These are phyloP conservation scores for Rhopilema esculentum DNA, from an alignment of 30 jellyfish, hydroid and myxozoan genomes.

Conservation along the genomic window DNA sequence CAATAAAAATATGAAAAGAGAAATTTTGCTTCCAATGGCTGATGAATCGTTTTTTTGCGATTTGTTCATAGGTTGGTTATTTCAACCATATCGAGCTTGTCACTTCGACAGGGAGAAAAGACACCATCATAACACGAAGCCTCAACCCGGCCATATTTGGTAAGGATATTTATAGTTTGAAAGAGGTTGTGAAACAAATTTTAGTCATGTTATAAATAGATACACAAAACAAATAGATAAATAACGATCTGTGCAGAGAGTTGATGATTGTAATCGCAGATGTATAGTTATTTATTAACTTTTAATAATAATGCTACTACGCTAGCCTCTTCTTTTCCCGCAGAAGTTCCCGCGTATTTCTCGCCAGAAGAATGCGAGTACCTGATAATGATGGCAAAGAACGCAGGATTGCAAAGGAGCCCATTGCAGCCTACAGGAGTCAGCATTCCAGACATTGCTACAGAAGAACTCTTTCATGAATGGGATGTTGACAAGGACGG, in stretches of 20 bases:
- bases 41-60: too few relatives aligned
- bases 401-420: conserved; percentile 59
- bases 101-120: conserved; percentile 42
- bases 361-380: conserved; percentile 86
- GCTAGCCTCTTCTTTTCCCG: too few relatives aligned
- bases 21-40: too few relatives aligned
- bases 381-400: conserved; percentile 71
- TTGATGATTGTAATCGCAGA: too few relatives aligned
- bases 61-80: conserved; percentile 54
- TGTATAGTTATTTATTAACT: too few relatives aligned
- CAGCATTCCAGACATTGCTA: conserved; percentile 30
- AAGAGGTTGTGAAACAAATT: too few relatives aligned
- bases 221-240: too few relatives aligned
- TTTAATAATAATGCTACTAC: too few relatives aligned
- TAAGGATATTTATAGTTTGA: neutral
- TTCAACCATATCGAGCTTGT: conserved; percentile 55
- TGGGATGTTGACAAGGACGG: conserved; percentile 81
- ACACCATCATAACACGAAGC: conserved; percentile 65
- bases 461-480: conserved; percentile 53
- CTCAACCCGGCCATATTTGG: conserved; percentile 76
- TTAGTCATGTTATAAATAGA: too few relatives aligned
- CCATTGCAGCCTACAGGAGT: conserved; percentile 56
- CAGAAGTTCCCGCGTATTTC: conserved; percentile 74
- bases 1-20: too few relatives aligned
- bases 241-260: too few relatives aligned